Percentiles rank a stretch among this genome's conserved stretches.
Conservation (phyloP, 1,140 invertebrate genomes). For the Diplogasteroides magnus region DNA sequence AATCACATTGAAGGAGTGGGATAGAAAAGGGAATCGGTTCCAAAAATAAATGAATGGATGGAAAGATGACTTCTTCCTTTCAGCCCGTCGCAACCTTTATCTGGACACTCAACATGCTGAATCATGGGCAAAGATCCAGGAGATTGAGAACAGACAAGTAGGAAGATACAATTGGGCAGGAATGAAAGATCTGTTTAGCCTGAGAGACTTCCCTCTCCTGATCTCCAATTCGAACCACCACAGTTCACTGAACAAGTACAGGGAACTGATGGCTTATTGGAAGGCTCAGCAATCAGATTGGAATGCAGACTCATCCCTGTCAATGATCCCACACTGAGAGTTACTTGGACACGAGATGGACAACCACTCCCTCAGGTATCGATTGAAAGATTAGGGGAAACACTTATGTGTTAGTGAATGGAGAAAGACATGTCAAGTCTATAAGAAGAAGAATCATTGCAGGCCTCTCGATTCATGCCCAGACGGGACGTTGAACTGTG, state of each 20-base stretch:
- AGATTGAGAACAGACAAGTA: constrained; percentile 47
- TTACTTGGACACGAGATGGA: constrained; percentile 87
- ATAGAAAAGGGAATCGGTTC: not conserved
- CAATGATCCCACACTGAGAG: constrained; percentile 57
- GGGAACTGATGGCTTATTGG: constrained; percentile 65
- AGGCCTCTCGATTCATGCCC: constrained; percentile 85
- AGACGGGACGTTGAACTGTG: constrained; percentile 97
- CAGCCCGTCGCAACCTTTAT: constrained; percentile 44
- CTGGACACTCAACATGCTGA: constrained; percentile 68
- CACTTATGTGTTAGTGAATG: too few relatives aligned
- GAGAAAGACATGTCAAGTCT: too few relatives aligned
- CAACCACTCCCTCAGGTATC: constrained; percentile 60
- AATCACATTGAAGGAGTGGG: not conserved
- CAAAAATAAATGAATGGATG: not conserved
- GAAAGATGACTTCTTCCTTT: not conserved
- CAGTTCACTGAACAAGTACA: constrained; percentile 42
- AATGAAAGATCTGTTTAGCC: too few relatives aligned
- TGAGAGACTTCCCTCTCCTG: constrained; percentile 35
- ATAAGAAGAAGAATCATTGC: constrained; percentile 23
- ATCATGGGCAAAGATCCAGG: constrained; percentile 79
- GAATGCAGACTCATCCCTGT: constrained; percentile 67
- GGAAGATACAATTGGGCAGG: too few relatives aligned
- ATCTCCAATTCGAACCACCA: constrained; percentile 43
- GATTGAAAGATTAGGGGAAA: too few relatives aligned
- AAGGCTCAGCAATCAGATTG: constrained; percentile 84